Evolutionary conservation across 2,888 invertebrate genomes (phyloP).

Genomic region (Drosophila nigricruria): DNA sequence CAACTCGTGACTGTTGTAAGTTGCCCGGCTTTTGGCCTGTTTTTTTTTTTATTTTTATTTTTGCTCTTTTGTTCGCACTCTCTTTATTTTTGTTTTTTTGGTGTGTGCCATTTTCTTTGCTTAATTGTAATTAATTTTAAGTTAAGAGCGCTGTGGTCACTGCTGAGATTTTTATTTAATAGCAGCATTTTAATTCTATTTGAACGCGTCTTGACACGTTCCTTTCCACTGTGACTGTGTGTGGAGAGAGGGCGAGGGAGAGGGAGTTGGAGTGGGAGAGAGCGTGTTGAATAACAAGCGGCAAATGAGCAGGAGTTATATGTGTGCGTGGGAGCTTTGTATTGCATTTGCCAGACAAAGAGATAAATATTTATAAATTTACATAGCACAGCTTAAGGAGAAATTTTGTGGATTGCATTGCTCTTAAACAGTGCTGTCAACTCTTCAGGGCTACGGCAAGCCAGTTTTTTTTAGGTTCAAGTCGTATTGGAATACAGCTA

Average conservation of each 20-base stretch:
- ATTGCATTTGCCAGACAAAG: background rate
- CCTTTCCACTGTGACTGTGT: background rate
- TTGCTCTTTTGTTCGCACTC: conserved; percentile 4
- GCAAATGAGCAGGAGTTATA: background rate
- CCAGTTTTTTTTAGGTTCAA: too few species aligned
- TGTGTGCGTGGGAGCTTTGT: background rate
- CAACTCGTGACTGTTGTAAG: conserved; percentile 67
- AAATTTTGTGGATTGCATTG: background rate
- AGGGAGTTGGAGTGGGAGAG: background rate
- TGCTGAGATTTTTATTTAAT: conserved; percentile 42
- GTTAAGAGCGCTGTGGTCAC: conserved; percentile 39
- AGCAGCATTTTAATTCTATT: conserved; percentile 32
- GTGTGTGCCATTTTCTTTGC: conserved; percentile 23
- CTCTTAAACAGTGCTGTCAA: too few species aligned
- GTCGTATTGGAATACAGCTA: too few species aligned
- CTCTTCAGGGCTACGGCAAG: too few species aligned
- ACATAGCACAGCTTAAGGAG: conserved; percentile 5
- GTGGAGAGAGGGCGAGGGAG: background rate
- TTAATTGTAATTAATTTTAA: conserved; percentile 64
- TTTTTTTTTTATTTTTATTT: conserved; percentile 11
- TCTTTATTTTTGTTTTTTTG: background rate
- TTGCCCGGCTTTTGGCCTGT: conserved; percentile 50
- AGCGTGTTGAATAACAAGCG: background rate
- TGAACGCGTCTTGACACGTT: conserved; percentile 11
- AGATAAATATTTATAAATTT: conserved; percentile 11